Conservation (phyloP, 2,113 vertebrate species). For the Pachyramphus minor region DNA sequence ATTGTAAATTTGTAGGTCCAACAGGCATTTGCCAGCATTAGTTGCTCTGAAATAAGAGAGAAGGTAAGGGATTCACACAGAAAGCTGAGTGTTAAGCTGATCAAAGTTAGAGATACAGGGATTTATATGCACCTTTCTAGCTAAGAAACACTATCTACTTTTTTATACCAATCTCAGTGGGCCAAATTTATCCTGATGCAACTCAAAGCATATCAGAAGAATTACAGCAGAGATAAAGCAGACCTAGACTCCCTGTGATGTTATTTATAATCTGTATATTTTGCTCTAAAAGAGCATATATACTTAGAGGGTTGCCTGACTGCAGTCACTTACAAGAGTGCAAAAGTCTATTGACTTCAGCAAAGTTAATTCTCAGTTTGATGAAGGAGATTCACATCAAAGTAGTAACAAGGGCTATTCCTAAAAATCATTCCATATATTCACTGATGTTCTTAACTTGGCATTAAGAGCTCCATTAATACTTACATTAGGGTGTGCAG, state of each 20-base stretch:
- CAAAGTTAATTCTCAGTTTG: conserved; percentile 50
- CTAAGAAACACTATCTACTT: conserved; percentile 35
- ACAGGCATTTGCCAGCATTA: conserved; percentile 60
- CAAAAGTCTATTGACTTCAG: conserved; percentile 16
- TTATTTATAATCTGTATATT: conserved; percentile 65
- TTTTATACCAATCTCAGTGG: conserved; percentile 44
- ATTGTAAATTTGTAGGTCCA: conserved; percentile 46
- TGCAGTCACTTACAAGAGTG: conserved; percentile 22
- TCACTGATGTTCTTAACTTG: not conserved
- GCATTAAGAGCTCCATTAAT: conserved; percentile 20
- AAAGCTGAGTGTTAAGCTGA: conserved; percentile 58
- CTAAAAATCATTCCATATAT: conserved; percentile 5
- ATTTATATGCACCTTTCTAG: conserved; percentile 54
- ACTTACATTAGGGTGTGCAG: not conserved
- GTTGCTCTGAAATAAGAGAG: conserved; percentile 55
- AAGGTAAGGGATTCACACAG: conserved; percentile 47
- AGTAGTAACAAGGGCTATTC: not conserved
- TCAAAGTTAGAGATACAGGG: conserved; percentile 61
- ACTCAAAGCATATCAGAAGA: conserved; percentile 49
- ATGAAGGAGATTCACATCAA: conserved; percentile 52
- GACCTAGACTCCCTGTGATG: conserved; percentile 40
- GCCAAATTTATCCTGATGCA: conserved; percentile 51
- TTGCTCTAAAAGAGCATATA: conserved; percentile 24
- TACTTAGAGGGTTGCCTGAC: conserved; percentile 14
- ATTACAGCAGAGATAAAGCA: conserved; percentile 44